Conservation (phyloP, 2,113 vertebrate genomes). For the Sapajus apella region DNA sequence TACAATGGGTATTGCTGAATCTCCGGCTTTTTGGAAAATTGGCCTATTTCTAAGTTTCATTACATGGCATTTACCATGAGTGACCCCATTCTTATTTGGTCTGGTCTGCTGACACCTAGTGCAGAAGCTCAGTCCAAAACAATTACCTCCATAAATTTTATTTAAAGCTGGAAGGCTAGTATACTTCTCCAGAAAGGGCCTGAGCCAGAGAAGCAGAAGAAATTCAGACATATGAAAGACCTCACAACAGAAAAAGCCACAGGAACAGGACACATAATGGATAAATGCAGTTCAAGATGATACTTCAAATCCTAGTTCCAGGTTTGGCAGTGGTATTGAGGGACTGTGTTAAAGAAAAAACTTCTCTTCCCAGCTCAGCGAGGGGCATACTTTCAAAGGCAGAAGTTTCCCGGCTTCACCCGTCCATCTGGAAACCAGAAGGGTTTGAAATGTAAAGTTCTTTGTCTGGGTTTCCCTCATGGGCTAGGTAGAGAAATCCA, state of each 20-base stretch:
- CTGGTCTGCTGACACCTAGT: neutral
- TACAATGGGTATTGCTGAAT: neutral
- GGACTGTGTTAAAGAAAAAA: no score
- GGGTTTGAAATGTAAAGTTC: no score
- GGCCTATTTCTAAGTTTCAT: neutral
- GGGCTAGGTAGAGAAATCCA: no score
- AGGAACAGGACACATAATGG: neutral
- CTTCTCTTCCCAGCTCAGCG: no score
- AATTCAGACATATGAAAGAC: constrained; percentile 8
- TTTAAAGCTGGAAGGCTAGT: neutral
- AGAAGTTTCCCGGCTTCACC: no score
- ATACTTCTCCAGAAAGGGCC: neutral
- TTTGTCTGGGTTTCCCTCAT: no score
- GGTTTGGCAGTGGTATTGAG: neutral
- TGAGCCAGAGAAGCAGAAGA: neutral
- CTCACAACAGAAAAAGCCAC: neutral
- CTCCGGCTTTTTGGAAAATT: neutral
- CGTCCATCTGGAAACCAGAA: no score
- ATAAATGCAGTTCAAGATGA: neutral
- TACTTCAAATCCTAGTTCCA: neutral
- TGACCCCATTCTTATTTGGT: neutral
- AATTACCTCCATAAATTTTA: neutral
- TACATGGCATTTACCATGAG: neutral
- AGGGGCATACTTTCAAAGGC: no score
- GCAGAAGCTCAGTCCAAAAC: neutral